Evolutionary conservation across 2,797 vertebrate genomes (phyloP).

Genomic region (Danio albolineatus): DNA sequence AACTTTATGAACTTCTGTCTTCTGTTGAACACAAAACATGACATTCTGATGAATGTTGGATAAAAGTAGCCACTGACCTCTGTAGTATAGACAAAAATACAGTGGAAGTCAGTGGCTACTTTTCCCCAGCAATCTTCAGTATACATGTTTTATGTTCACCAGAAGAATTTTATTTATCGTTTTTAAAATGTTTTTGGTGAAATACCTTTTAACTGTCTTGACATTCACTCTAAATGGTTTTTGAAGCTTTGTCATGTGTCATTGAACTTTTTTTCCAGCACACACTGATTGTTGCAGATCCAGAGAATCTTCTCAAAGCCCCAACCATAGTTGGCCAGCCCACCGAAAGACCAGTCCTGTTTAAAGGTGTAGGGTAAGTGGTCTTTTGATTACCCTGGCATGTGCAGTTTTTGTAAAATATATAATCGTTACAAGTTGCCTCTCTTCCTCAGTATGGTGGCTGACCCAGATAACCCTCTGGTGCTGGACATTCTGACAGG

Average conservation of each 20-base stretch:
- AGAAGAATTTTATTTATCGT: too few species aligned
- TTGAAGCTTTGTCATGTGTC: not conserved
- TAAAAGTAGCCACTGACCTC: too few species aligned
- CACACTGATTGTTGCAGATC: slow-evolving; percentile 90
- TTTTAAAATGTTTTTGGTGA: too few species aligned
- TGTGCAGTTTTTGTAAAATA: not conserved
- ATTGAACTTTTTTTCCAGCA: slow-evolving; percentile 78
- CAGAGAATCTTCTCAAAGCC: slow-evolving; percentile 94
- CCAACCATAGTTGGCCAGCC: slow-evolving; percentile 93
- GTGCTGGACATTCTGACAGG: slow-evolving; percentile 97
- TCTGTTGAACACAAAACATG: too few species aligned
- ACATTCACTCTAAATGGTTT: not conserved
- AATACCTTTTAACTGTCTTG: not conserved
- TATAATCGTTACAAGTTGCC: not conserved
- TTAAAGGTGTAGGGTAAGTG: slow-evolving; percentile 95
- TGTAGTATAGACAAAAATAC: too few species aligned
- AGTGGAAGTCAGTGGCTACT: too few species aligned
- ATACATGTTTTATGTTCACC: too few species aligned
- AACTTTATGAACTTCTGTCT: too few species aligned
- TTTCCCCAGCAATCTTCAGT: too few species aligned
- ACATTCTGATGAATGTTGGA: too few species aligned
- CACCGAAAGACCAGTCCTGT: slow-evolving; percentile 88
- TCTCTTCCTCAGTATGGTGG: slow-evolving; percentile 87
- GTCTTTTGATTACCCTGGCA: not conserved
- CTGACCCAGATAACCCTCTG: slow-evolving; percentile 95